Evolutionary conservation across 2,113 vertebrate genomes (phyloP).

Genomic region (Pipa parva): DNA sequence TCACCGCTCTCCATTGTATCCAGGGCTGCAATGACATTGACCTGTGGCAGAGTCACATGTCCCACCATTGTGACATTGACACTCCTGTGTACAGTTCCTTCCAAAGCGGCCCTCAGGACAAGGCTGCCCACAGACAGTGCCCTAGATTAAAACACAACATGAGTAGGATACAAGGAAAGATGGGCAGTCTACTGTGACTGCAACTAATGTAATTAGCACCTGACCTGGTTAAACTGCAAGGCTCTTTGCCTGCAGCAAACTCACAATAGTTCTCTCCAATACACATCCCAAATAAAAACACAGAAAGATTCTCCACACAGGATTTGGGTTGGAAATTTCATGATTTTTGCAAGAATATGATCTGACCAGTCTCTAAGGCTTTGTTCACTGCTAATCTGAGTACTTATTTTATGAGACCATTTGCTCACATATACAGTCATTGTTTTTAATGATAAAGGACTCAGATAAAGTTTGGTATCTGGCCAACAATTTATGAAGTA

Average conservation of each 20-base stretch:
- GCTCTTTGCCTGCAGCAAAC: not conserved
- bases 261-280: not conserved
- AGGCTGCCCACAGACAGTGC: conserved; percentile 91
- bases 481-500: no score
- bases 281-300: not conserved
- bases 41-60: conserved; percentile 72
- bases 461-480: no score
- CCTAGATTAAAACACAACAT: conserved; percentile 65
- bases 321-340: no score
- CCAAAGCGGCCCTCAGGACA: conserved; percentile 88
- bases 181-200: conserved; percentile 9
- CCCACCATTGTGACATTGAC: conserved; percentile 92
- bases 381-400: no score
- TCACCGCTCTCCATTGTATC: conserved; percentile 88
- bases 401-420: no score
- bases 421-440: no score
- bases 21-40: conserved; percentile 82
- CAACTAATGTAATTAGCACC: conserved; percentile 24
- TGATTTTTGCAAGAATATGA: no score
- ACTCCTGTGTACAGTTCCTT: conserved; percentile 90
- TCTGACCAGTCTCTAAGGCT: no score
- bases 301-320: no score
- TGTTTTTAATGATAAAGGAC: no score
- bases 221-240: conserved; percentile 7
- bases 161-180: conserved; percentile 40